Conservation (phyloP, 2,797 vertebrate species). For the Tokudaia tokunoshimensis region DNA sequence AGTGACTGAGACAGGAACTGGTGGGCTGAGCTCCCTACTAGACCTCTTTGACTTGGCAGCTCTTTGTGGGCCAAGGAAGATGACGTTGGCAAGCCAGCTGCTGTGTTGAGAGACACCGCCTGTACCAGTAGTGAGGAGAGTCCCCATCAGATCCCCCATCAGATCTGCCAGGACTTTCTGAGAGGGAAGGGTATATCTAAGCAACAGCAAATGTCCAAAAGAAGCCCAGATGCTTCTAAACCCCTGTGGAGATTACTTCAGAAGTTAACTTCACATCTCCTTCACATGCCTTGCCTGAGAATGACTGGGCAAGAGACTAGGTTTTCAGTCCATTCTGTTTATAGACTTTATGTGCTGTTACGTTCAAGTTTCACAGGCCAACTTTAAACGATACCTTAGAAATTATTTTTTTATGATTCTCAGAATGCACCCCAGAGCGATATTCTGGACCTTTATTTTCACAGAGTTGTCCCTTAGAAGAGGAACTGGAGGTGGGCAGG, state of each 20-base stretch:
- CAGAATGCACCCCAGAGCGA: slow-evolving; percentile 90
- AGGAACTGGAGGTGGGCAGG: slow-evolving; percentile 82
- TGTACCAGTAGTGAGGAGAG: neutral
- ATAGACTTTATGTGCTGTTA: slow-evolving; percentile 88
- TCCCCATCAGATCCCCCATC: neutral
- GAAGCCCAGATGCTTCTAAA: slow-evolving; percentile 89
- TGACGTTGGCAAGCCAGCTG: neutral
- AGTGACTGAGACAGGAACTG: neutral
- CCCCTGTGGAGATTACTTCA: slow-evolving; percentile 91
- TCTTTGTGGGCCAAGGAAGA: neutral
- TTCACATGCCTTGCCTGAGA: slow-evolving; percentile 93
- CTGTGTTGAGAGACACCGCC: neutral
- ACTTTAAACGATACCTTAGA: slow-evolving; percentile 91
- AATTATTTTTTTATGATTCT: slow-evolving; percentile 93
- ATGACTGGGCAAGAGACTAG: slow-evolving; percentile 88
- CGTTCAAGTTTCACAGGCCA: slow-evolving; percentile 90
- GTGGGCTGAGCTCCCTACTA: neutral
- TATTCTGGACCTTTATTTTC: slow-evolving; percentile 89
- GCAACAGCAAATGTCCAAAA: slow-evolving; percentile 88
- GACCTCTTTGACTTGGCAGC: neutral
- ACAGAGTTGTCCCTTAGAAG: slow-evolving; percentile 88
- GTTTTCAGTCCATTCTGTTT: slow-evolving; percentile 89
- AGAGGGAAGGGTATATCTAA: slow-evolving; percentile 83
- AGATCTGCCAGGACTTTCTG: slow-evolving; percentile 78
- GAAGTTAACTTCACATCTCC: slow-evolving; percentile 92